Evolutionary conservation across 2,888 invertebrate genomes (phyloP).

Genomic region (Eudiplozoon nipponicum): DNA sequence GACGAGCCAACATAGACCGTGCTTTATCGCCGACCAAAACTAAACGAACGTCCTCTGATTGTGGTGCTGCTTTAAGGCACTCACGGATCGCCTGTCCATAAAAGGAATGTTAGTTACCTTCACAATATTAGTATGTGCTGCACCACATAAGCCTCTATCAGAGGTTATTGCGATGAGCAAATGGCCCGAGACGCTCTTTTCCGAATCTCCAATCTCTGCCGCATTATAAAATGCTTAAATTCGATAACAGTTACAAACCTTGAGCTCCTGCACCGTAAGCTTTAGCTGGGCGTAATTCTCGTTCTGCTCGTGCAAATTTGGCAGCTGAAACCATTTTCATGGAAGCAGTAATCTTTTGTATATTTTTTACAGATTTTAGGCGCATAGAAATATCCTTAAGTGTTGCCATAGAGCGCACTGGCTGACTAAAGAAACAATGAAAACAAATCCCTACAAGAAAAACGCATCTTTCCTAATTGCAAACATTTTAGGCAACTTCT

Average conservation of each 20-base stretch:
- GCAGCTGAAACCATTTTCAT: slow-evolving; percentile 89
- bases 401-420: slow-evolving; percentile 59
- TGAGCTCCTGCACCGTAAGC: slow-evolving; percentile 59
- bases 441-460: neutral
- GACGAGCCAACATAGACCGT: slow-evolving; percentile 37
- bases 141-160: slow-evolving; percentile 86
- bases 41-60: slow-evolving; percentile 41
- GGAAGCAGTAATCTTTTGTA: slow-evolving; percentile 96
- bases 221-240: slow-evolving; percentile 49
- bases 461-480: no score
- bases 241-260: slow-evolving; percentile 21
- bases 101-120: slow-evolving; percentile 57
- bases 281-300: slow-evolving; percentile 68
- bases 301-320: slow-evolving; percentile 66
- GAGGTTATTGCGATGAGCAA: slow-evolving; percentile 64
- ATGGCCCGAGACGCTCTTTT: slow-evolving; percentile 20
- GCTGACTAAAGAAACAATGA: slow-evolving; percentile 22
- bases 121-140: slow-evolving; percentile 60
- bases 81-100: no score
- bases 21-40: slow-evolving; percentile 83
- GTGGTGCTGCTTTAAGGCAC: no score
- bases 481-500: no score
- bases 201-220: slow-evolving; percentile 38
- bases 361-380: slow-evolving; percentile 87
- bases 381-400: slow-evolving; percentile 65